phyloP scores from a whole-genome alignment of 2,113 vertebrate species.

The Coregonus clupeaformis region DNA sequence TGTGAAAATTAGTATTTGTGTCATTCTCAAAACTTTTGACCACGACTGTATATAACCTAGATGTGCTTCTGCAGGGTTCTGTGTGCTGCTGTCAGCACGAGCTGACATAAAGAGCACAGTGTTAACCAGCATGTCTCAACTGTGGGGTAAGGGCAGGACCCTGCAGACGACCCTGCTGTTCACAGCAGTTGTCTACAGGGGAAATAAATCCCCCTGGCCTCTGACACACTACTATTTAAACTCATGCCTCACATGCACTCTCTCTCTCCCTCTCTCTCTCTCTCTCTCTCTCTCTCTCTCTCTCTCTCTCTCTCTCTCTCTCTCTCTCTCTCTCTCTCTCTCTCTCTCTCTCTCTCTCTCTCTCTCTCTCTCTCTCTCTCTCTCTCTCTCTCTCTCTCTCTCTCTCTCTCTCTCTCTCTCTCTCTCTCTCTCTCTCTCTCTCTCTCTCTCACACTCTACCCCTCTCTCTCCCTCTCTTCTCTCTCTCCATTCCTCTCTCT shows the following conservation, averaged over 20 bases:
- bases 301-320: background rate
- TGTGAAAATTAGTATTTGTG: too few relatives aligned
- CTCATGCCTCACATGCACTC: background rate
- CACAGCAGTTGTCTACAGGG: background rate
- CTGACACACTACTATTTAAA: slow-evolving; percentile 20
- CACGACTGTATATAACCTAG: too few relatives aligned
- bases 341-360: slow-evolving; percentile 5
- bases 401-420: too few relatives aligned
- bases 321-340: background rate
- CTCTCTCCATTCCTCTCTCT: background rate
- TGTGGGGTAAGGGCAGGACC: background rate
- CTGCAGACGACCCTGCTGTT: slow-evolving; percentile 14
- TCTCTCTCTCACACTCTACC: slow-evolving; percentile 1
- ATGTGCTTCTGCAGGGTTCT: background rate
- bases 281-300: background rate
- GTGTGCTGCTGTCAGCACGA: slow-evolving; percentile 9
- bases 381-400: background rate
- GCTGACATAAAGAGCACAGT: slow-evolving; percentile 20
- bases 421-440: background rate
- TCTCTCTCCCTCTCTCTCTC: too few relatives aligned
- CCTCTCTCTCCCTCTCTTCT: background rate
- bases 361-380: too few relatives aligned
- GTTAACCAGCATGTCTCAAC: slow-evolving; percentile 41
- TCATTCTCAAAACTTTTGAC: too few relatives aligned
- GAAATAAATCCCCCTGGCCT: slow-evolving; percentile 32